Evolutionary conservation across 2,888 invertebrate species (phyloP), one percentile per base, ranked within the genome.

Genomic region (Tetramorium bicarinatum): DNA sequence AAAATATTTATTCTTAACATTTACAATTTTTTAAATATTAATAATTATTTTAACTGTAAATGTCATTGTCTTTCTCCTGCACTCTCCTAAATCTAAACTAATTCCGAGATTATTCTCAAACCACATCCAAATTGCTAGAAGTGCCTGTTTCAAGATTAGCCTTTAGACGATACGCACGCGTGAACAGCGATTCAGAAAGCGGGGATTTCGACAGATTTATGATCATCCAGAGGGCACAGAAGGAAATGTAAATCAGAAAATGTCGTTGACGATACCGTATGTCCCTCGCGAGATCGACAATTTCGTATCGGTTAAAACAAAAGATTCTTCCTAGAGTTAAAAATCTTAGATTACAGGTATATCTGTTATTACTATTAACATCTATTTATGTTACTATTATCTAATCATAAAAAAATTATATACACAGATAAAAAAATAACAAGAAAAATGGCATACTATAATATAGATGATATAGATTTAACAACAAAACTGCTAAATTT

Each of bases 131-230:
- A 76, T 41, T 18, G 52, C 38, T 52, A 25, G 64, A 13, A 67
- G 74, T 85, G 69, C 77, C 75, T 75, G 64, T 81, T 77, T 81
- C 83, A 85, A 79, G 87, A 88, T 88, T 90, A 87, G 85, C 86
- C 82, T 81, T 85, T 79, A 74, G 82, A 79, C 41, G 64, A 52
- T 52, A 52, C 13, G 49, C 41, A 52, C 49, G 49, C 38, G 75
- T 38, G 86, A 87, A 90, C 89, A 90, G 85, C 82, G 88, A 88
- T 90, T 88, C 88, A 89, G 88, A 89, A 89, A 90, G 87, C 85
- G 84, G 83, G 79, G 85, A 83, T 69, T 83, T 82, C 82, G 92
- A 93, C 90, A 90, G 92, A 93, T 94, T 94, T 93, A 94, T 93
- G 92, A 86, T 92, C 91, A 91, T 91, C 91, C 92, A 83, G 77